These are phyloP conservation scores for Orientallactaga bullata DNA, from an alignment of 2,113 vertebrate species.

Conservation along the genomic window DNA sequence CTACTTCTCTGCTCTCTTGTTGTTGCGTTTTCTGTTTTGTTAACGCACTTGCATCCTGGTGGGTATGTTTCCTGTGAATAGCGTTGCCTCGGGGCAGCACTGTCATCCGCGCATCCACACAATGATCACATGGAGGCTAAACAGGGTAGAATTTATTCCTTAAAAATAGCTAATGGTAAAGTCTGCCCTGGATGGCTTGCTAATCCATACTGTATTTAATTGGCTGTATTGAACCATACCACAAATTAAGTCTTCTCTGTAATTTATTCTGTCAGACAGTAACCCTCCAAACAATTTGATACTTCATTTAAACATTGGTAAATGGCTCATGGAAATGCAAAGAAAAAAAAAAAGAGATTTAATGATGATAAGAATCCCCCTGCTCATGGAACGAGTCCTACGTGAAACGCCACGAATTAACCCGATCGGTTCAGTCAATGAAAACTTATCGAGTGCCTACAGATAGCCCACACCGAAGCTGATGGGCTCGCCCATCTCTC, in stretches of 20 bases:
- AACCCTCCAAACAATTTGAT: constrained; percentile 87
- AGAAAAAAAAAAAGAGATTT: constrained; percentile 59
- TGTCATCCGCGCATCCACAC: neutral
- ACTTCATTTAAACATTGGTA: constrained; percentile 84
- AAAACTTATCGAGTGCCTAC: constrained; percentile 31
- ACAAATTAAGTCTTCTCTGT: constrained; percentile 87
- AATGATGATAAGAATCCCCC: constrained; percentile 67
- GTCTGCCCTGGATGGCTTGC: constrained; percentile 84
- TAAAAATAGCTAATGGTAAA: constrained; percentile 82
- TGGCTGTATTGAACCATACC: constrained; percentile 86
- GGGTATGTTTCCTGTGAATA: constrained; percentile 23
- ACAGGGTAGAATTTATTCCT: constrained; percentile 80
- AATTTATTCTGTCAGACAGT: constrained; percentile 84
- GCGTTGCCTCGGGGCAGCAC: constrained; percentile 62
- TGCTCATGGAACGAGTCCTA: constrained; percentile 52
- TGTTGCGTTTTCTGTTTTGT: constrained; percentile 60
- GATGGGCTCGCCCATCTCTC: neutral
- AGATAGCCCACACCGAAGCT: neutral
- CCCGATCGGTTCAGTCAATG: neutral
- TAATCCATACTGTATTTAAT: constrained; percentile 88
- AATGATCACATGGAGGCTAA: constrained; percentile 75
- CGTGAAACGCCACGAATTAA: neutral
- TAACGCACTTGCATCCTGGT: constrained; percentile 73
- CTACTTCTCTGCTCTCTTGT: constrained; percentile 66
- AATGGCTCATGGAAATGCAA: constrained; percentile 80